phyloP scores from a whole-genome alignment of 2,113 vertebrate species.

The Chamaea fasciata region DNA sequence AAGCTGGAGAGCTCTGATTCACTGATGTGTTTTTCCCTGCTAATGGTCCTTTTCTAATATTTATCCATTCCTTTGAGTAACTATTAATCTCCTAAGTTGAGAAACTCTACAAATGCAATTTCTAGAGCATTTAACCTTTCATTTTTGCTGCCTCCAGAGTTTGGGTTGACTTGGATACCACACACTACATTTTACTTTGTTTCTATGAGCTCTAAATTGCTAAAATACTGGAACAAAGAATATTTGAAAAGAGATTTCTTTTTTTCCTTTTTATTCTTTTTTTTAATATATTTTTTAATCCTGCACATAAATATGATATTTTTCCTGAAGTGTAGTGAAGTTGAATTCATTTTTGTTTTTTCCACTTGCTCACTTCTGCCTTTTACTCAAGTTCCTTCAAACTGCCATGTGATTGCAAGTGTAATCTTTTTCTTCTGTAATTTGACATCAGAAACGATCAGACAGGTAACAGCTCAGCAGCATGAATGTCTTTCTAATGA shows the following conservation, averaged over 20 bases:
- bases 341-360: constrained; percentile 60
- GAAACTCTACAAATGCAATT: constrained; percentile 71
- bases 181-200: constrained; percentile 49
- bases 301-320: background rate
- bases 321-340: constrained; percentile 38
- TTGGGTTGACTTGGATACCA: constrained; percentile 42
- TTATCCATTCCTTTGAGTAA: constrained; percentile 73
- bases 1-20: constrained; percentile 58
- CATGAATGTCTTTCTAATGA: constrained; percentile 61
- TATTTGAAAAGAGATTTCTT: constrained; percentile 50
- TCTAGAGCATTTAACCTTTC: constrained; percentile 70
- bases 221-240: constrained; percentile 34
- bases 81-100: constrained; percentile 70
- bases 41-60: constrained; percentile 76
- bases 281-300: background rate
- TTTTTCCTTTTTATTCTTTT: background rate
- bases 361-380: constrained; percentile 3
- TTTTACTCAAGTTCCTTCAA: constrained; percentile 12
- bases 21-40: constrained; percentile 64
- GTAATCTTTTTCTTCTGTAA: constrained; percentile 60
- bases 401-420: background rate
- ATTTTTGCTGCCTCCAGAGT: constrained; percentile 48
- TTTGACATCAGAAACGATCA: constrained; percentile 61
- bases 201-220: constrained; percentile 28
- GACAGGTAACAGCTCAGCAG: constrained; percentile 54